Base-by-base conservation (phyloP, 2,113 vertebrate genomes). In the Cnemophilus loriae region DNA sequence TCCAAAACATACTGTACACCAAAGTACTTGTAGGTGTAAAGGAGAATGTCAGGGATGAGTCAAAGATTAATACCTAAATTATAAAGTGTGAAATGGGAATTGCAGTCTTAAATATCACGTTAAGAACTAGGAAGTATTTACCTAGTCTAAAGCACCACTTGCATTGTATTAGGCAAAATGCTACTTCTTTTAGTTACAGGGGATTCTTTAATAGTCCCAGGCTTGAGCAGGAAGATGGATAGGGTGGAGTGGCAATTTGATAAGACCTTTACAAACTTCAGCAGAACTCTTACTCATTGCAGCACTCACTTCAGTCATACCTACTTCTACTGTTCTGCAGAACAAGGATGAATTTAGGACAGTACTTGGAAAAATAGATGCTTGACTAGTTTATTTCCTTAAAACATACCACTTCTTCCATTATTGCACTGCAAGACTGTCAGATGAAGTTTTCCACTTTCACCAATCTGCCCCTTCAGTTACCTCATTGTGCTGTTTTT, bases 11-110 rank as follows among this genome's bases (percentile, higher is more conserved):
- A 95, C 96, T 97, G 90, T 94, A 73, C 92, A 96, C 96, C 79
- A 95, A 97, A 97, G 95, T 95, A 81, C 96, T 94, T 91, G 98
- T 98, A 98, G 98, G 98, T 98, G 97, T 97, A 89, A 95, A 95
- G 60, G 9, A 96, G 97, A 98, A 98, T 98, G 97, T 98, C 98
- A 98, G 86, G 90, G 95, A 97, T 98, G 97, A 97, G 96, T 98
- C 98, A 98, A 98, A 97, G 96, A 98, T 98, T 98, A 98, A 97
- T 98, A 97, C 87, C 96, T 97, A 97, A 97, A 98, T 98, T 98
- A 97, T 16, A 97, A 96, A 93, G 87, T 87, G 65, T 89, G 91
- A 96, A 96, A 93, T 92, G 74, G 86, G 97, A 97, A 96, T 96
- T 95, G 74, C 65, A 91, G 75, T 89, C 86, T 97, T 97, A 81